Evolutionary conservation across 2,888 invertebrate genomes (phyloP).

Genomic region (Eilema depressum): DNA sequence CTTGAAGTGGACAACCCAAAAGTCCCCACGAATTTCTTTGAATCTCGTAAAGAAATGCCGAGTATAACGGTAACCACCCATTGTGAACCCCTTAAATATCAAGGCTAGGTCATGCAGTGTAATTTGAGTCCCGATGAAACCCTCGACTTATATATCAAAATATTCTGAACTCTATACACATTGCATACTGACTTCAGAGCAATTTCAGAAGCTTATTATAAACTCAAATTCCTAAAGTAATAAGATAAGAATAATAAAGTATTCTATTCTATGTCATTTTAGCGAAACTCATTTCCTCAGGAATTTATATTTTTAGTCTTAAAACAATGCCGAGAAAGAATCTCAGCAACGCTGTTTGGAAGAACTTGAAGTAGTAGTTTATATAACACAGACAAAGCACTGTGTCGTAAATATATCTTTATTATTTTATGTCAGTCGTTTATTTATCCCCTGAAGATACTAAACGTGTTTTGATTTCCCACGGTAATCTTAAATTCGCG

Average conservation of each 20-base stretch:
- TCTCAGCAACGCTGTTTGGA: background rate
- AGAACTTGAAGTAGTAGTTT: background rate
- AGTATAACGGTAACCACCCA: too few species aligned
- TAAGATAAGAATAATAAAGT: background rate
- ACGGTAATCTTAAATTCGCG: conserved; percentile 49
- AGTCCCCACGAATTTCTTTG: too few species aligned
- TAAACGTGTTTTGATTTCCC: conserved; percentile 54
- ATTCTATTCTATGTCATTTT: background rate
- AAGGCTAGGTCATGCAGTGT: too few species aligned
- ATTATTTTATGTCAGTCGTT: conserved; percentile 46
- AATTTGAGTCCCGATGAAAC: too few species aligned
- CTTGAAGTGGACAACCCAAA: too few species aligned
- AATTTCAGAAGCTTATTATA: background rate
- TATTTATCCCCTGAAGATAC: conserved; percentile 47
- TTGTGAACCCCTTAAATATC: too few species aligned
- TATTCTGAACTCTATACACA: background rate
- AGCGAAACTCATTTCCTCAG: background rate
- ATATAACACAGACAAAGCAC: conserved; percentile 17
- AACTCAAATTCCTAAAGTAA: background rate
- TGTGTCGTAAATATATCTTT: conserved; percentile 48
- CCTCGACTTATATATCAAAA: too few species aligned
- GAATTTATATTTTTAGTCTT: background rate
- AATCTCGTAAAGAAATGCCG: too few species aligned
- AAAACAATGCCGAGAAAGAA: background rate
- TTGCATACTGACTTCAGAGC: background rate